Percentiles rank a stretch among this genome's conserved stretches.
Conservation (phyloP, 1,140 invertebrate genomes). For the Drosophila pallidifrons region DNA sequence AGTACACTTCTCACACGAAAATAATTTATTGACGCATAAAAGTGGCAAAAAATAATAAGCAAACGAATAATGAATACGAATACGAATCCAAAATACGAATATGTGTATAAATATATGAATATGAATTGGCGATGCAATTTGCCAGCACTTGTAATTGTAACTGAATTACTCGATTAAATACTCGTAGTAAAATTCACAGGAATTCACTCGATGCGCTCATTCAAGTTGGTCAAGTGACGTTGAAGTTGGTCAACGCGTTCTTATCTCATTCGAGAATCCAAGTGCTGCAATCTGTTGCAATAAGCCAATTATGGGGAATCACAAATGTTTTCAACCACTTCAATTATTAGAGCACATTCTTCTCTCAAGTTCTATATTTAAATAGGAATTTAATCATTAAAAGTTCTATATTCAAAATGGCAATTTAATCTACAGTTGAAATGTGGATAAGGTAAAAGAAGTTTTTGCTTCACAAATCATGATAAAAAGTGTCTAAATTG, state of each 20-base stretch:
- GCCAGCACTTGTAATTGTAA: conserved; percentile 15
- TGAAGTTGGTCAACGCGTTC: conserved; percentile 13
- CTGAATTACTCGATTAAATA: conserved; percentile 26
- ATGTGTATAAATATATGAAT: neutral
- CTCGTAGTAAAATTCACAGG: neutral
- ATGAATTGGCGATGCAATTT: neutral
- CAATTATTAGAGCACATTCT: conserved; percentile 9
- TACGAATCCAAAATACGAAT: conserved; percentile 21
- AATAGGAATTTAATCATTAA: neutral
- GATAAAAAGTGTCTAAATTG: too few species aligned
- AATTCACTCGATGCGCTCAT: neutral
- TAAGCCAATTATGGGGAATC: conserved; percentile 38
- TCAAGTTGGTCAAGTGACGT: conserved; percentile 40
- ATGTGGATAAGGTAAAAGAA: neutral
- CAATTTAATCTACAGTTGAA: neutral
- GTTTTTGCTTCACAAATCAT: too few species aligned
- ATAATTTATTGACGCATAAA: conserved; percentile 78
- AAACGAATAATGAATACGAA: conserved; percentile 46
- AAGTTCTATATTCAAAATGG: neutral
- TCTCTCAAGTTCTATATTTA: neutral
- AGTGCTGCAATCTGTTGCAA: conserved; percentile 10
- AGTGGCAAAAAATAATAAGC: conserved; percentile 70
- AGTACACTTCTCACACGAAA: conserved; percentile 59
- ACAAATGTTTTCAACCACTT: conserved; percentile 3
- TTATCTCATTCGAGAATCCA: neutral